Evolutionary conservation across 2,888 invertebrate genomes (phyloP), one percentile per base, ranked within the genome.

Genomic region (Epirrhoe alternata): DNA sequence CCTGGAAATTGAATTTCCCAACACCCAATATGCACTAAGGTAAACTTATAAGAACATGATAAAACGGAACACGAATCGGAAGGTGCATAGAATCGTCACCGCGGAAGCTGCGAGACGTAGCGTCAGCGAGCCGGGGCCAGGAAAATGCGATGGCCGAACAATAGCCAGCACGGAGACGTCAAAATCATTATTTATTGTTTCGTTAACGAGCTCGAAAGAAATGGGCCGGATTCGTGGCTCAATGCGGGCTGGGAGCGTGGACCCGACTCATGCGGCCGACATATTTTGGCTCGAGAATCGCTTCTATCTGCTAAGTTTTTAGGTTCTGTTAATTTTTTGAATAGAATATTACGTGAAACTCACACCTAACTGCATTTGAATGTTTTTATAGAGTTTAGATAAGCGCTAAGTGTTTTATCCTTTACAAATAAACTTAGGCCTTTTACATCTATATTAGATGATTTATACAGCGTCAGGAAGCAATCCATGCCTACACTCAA

Each of bases 151-250:
- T 79, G 77, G 79, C 74, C 74, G 79, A 84, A 90, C 89, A 89
- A 90, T 84, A 82, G 86, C 79, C 76, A 78, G 82, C 82, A 85
- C 80, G 79, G 83, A 82, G 84, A 86, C 85, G 84, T 85, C 86
- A 86, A 85, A 88, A 89, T 88, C 86, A 89, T 90, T 90, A 89
- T 89, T 89, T 90, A 90, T 91, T 89, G 88, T 91, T 89, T 88
- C 88, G 88, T 86, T 90, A 90, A 90, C 89, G 89, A 90, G 88
- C 87, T 80, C 77, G 81, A 84, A 82, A 86, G 84, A 84, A 87
- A 85, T 79, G 80, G 77, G 77, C 79, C 81, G 83, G 83, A 84
- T 80, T 81, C 77, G 78, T 80, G 78, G 79, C 80, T 77, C 80
- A 71, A 76, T 79, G 81, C 81, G 76, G 66, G 74, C 63, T 76